Base-by-base conservation (phyloP, 2,113 vertebrate species). In the Odocoileus virginianus region DNA sequence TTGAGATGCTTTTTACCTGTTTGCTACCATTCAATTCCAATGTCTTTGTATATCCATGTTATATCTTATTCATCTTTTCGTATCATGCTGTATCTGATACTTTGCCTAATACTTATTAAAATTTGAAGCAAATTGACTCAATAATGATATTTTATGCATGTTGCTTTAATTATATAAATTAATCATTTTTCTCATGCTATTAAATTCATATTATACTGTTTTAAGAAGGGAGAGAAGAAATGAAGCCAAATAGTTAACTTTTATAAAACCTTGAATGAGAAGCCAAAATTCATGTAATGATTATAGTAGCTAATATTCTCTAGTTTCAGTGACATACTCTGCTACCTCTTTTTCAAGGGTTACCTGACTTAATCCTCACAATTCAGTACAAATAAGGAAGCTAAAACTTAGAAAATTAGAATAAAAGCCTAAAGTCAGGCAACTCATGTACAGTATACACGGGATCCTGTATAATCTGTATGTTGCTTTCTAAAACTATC, bases 141-240 rank as follows among this genome's bases (percentile, higher is more conserved):
- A 91, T 95, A 93, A 55, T 10, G 54, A n/a, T 74, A 55, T 25
- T 94, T 92, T 84, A 84, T 93, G 25, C 33, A 85, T 58, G 13
- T 85, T 93, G 57, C 12, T 91, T 10, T 85, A 76, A 97, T 95
- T 78, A 92, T 67, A 60, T 27, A 88, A 92, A 85, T 89, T 79
- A 60, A 87, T 94, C n/a, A 40, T 84, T 96, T 90, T 84, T 86
- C 40, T 88, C 28, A 28, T 93, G 43, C 27, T 95, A 47, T 45
- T 64, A 17, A 74, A 2, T 76, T 87, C 25, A 27, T 76, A 23
- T 67, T 83, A 27, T 96, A 30, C 40, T 92, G 71, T 50, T 81
- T 86, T 94, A 36, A 91, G n/a, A 93, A 85, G 33, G 1, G 17
- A 87, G 61, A 55, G 58, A 81, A 88, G 11, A 76, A 93, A 91